phyloP scores from a whole-genome alignment of 2,888 invertebrate genomes.

The Ecliptopera silaceata region DNA sequence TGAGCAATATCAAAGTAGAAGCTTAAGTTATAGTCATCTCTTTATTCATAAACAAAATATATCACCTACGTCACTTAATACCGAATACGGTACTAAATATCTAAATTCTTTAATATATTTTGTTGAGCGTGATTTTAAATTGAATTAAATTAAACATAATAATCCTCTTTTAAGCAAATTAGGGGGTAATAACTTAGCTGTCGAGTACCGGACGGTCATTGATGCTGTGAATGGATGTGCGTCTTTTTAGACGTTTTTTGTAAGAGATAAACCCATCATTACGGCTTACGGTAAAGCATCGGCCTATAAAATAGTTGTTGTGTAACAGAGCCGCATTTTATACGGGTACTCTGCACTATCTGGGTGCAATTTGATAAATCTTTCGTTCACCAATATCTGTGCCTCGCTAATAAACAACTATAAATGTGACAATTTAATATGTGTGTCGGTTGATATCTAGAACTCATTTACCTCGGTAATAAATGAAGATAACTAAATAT shows the following conservation, averaged over 20 bases:
- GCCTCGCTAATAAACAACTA: slow-evolving; percentile 33
- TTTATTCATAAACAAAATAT: slow-evolving; percentile 42
- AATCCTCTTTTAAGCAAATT: slow-evolving; percentile 45
- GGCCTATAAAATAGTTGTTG: slow-evolving; percentile 55
- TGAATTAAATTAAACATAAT: slow-evolving; percentile 38
- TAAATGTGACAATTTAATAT: slow-evolving; percentile 16
- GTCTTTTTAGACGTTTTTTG: slow-evolving; percentile 46
- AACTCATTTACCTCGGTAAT: slow-evolving; percentile 22
- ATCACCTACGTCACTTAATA: slow-evolving; percentile 25
- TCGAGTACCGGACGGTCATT: slow-evolving; percentile 34
- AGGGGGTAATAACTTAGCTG: slow-evolving; percentile 43
- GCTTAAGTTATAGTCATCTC: slow-evolving; percentile 50
- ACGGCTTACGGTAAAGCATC: slow-evolving; percentile 49
- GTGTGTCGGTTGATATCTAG: slow-evolving; percentile 9
- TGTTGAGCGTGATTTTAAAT: slow-evolving; percentile 26
- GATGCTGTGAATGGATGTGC: slow-evolving; percentile 35
- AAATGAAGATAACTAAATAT: slow-evolving; percentile 22
- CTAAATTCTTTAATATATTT: slow-evolving; percentile 36
- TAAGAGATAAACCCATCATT: slow-evolving; percentile 56
- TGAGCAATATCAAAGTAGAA: slow-evolving; percentile 44
- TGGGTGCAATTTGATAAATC: slow-evolving; percentile 49
- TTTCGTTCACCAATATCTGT: slow-evolving; percentile 43
- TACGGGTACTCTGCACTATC: slow-evolving; percentile 35
- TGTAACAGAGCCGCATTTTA: slow-evolving; percentile 66
- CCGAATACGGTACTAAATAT: slow-evolving; percentile 20